Evolutionary conservation across 1,140 invertebrate genomes (phyloP).

Genomic region (Bombus breviceps): DNA sequence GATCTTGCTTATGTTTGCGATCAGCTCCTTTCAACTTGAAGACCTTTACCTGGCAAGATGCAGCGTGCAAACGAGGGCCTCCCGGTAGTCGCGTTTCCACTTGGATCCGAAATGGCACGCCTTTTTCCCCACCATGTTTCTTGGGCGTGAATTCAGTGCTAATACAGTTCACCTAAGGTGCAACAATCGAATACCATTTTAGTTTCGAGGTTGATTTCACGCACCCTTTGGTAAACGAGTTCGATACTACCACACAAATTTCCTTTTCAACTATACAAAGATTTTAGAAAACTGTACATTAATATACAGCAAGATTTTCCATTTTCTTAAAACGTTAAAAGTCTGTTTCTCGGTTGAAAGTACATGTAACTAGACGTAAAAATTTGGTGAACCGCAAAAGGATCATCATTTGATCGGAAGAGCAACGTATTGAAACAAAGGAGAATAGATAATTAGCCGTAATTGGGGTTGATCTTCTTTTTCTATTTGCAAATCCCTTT

Average conservation of each 20-base stretch:
- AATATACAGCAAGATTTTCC: no score
- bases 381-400: no score
- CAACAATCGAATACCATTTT: not conserved
- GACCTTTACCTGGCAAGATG: constrained; percentile 97
- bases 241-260: not conserved
- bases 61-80: constrained; percentile 89
- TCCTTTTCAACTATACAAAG: not conserved
- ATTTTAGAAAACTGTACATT: no score
- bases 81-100: constrained; percentile 88
- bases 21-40: constrained; percentile 98
- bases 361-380: no score
- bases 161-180: constrained; percentile 94
- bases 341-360: no score
- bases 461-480: no score
- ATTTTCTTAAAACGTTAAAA: no score
- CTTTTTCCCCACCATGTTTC: constrained; percentile 99
- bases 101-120: constrained; percentile 97
- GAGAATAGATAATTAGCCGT: no score
- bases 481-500: not conserved
- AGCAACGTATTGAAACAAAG: not conserved
- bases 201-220: not conserved
- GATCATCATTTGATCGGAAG: not conserved
- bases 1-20: constrained; percentile 98
- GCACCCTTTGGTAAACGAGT: no score
- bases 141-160: constrained; percentile 99